Base-by-base conservation (phyloP, 1,140 invertebrate genomes). In the Frieseomelitta varia region DNA sequence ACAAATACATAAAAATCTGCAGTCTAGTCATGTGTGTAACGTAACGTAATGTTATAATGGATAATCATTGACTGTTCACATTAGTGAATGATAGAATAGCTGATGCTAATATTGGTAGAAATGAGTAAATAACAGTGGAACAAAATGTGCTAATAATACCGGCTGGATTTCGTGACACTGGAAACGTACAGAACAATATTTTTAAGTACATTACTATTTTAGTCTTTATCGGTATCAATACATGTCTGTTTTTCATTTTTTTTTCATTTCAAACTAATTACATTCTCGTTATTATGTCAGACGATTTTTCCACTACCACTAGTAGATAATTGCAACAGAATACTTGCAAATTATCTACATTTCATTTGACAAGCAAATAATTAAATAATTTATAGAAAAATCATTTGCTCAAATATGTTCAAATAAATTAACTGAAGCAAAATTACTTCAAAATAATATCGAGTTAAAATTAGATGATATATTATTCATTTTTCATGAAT, bases 61-160 rank as follows among this genome's bases (percentile, higher is more conserved):
- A 19, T 24, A 24, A 34, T 24, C 21, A 14, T 47, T 71, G 68
- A 71, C 39, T 71, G 47, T 55, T 55, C 51, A 4, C 27, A 21
- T 74, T 74, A 74, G 27, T 10, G 34, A 4, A 56, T 34, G 27
- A 4, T 74, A 30, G 17, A 27, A 12, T 39, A 47, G 68, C 68
- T 71, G 68, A 51, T 71, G 73, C 12, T 24, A 74, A 74, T 74
- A 74, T 74, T 74, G 73, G 19, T 74, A 74, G 73, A 74, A 74
- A 74, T 74, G 53, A 74, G 53, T 56, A 55, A 74, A 74, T 27
- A 51, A 74, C 24, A 74, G 27, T 24, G 19, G 27, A 53, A 55
- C 1, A n/a, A 34, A 27, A 55, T 56, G 53, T 24, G 73, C n/a
- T 56, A 74, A 56, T 27, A 67, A 34, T 67, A 21, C 10, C 17